phyloP scores from a whole-genome alignment of 2,888 invertebrate species.

The Agrotis ipsilon region DNA sequence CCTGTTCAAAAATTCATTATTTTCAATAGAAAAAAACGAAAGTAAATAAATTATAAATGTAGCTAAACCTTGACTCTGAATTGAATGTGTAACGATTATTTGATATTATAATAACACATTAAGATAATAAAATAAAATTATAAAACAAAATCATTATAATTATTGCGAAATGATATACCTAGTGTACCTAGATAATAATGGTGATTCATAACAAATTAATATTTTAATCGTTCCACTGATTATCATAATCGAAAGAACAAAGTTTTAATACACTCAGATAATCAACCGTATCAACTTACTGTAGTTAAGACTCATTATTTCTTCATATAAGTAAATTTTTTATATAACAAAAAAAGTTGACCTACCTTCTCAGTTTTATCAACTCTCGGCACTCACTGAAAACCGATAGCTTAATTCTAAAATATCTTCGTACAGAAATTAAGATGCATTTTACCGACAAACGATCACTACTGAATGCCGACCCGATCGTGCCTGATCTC shows the following conservation, averaged over 20 bases:
- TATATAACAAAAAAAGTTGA: neutral
- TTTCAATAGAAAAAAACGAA: neutral
- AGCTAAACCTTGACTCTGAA: neutral
- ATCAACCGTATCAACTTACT: neutral
- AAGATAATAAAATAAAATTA: no score
- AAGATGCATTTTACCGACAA: slow-evolving; percentile 46
- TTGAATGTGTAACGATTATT: neutral
- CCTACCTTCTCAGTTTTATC: slow-evolving; percentile 39
- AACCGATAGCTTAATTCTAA: slow-evolving; percentile 46
- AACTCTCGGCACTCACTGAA: slow-evolving; percentile 38
- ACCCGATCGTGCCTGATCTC: slow-evolving; percentile 14
- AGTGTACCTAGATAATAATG: neutral
- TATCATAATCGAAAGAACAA: slow-evolving; percentile 1
- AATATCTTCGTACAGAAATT: slow-evolving; percentile 22
- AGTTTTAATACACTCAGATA: neutral
- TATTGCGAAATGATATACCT: neutral
- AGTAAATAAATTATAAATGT: neutral
- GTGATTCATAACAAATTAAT: neutral
- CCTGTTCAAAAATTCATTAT: neutral
- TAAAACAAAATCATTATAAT: slow-evolving; percentile 2
- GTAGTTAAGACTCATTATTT: neutral
- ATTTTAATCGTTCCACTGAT: slow-evolving; percentile 4
- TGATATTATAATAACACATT: neutral
- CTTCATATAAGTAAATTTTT: neutral
- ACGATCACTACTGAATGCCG: slow-evolving; percentile 23